Percentiles rank a stretch among this genome's conserved stretches.
Conservation (phyloP, 2,113 vertebrate genomes). For the Pantherophis guttatus region DNA sequence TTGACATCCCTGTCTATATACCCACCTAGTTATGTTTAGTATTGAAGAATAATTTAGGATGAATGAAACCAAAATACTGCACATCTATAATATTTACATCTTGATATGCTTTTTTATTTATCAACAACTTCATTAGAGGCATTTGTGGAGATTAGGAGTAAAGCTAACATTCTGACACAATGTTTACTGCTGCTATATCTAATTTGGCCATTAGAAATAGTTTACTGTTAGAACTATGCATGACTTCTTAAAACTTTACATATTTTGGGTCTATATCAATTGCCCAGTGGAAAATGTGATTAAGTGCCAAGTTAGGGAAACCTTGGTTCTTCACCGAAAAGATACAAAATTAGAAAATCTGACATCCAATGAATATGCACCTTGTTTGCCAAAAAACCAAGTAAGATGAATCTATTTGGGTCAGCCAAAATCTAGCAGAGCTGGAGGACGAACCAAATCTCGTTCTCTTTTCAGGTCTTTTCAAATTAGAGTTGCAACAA, state of each 20-base stretch:
- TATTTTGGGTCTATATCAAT: not conserved
- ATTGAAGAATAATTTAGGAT: not conserved
- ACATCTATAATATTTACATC: not conserved
- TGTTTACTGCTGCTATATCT: not conserved
- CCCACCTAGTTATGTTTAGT: not conserved
- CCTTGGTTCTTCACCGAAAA: conserved; percentile 19
- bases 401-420: not conserved
- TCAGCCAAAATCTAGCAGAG: conserved; percentile 44
- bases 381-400: conserved; percentile 10
- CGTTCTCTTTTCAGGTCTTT: conserved; percentile 52
- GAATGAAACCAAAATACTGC: not conserved
- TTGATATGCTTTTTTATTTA: not conserved
- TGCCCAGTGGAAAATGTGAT: conserved; percentile 36
- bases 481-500: conserved; percentile 46
- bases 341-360: conserved; percentile 32
- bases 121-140: not conserved
- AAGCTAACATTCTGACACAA: not conserved
- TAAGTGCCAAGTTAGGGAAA: conserved; percentile 42
- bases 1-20: not conserved
- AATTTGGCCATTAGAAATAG: not conserved
- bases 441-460: conserved; percentile 20
- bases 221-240: conserved; percentile 10
- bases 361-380: not conserved
- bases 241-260: not conserved
- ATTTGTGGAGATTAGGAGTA: not conserved